Evolutionary conservation across 2,113 vertebrate genomes (phyloP), one percentile per base, ranked within the genome.

Genomic region (Hymenochirus boettgeri): DNA sequence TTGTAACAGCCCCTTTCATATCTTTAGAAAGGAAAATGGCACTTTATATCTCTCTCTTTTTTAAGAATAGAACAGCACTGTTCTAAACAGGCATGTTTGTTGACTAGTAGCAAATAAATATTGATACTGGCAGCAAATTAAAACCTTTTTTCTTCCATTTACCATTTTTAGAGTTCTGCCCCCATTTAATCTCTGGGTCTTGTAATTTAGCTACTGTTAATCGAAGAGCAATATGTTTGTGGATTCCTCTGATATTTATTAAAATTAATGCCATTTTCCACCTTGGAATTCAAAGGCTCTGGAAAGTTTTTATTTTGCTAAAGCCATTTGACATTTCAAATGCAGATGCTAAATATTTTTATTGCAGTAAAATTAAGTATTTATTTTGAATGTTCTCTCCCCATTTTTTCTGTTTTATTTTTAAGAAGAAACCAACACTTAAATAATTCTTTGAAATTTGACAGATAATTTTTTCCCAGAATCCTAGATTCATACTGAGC

Each of bases 261-360:
- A 48, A 21, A 48, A 48, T 48, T 48, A 3, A 22, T 48, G 46
- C 18, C 19, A 21, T 48, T 48, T 48, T 48, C 46, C 46, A 48
- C 46, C 22, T 48, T 48, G 18, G 19, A 23, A 48, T 13, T 21
- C 46, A 10, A 22, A 22, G 18, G 5, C 46, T 19, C 8, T 12
- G 7, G 46, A 12, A 42, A 42, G 15, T 6, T 42, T 42, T 42
- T 42, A 5, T 17, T 17, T 13, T 17, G 12, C 37, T 2, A 42
- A 42, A n/a, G 39, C 15, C n/a, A n/a, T 17, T 17, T 33, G 31
- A 33, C 31, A 33, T 7, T 33, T 35, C 10, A 11, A 35, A 35
- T 3, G 33, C 33, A 35, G 9, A 48, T 19, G 2, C 22, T 48
- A 22, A 48, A 19, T 23, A 48, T 48, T 42, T 31, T 42, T 42